Conservation (phyloP, 2,888 invertebrate species). For the Patella ulyssiponensis region DNA sequence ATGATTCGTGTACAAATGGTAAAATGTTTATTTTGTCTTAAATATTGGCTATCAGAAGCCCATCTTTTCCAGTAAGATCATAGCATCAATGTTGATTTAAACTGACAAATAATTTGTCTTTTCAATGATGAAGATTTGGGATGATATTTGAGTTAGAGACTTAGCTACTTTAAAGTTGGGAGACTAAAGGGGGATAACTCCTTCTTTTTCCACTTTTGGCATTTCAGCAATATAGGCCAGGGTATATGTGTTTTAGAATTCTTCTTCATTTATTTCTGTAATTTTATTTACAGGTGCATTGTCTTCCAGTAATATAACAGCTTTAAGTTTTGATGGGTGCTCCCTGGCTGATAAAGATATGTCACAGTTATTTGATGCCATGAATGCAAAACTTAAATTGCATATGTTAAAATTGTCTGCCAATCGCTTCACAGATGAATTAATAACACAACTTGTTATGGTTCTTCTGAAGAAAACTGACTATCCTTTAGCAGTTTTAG, state of each 20-base stretch:
- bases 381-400: slow-evolving; percentile 51
- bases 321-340: slow-evolving; percentile 60
- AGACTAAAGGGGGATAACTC: slow-evolving; percentile 9
- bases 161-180: too few species aligned
- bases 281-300: not conserved
- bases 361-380: slow-evolving; percentile 43
- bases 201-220: not conserved
- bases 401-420: slow-evolving; percentile 63
- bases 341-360: slow-evolving; percentile 58
- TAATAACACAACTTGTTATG: slow-evolving; percentile 45
- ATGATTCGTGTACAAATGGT: too few species aligned
- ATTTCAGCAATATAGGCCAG: too few species aligned
- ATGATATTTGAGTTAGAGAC: too few species aligned
- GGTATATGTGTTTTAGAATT: too few species aligned
- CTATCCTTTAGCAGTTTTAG: slow-evolving; percentile 57
- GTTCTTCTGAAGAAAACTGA: slow-evolving; percentile 45
- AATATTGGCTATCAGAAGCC: too few species aligned
- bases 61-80: too few species aligned
- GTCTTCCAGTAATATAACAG: slow-evolving; percentile 33
- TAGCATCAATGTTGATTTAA: too few species aligned
- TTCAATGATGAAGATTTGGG: too few species aligned
- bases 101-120: too few species aligned
- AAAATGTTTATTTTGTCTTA: too few species aligned
- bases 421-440: slow-evolving; percentile 59
- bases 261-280: too few species aligned